Percentiles rank a stretch among this genome's conserved stretches.
These are phyloP conservation scores for Paralichthys olivaceus DNA, from an alignment of 2,113 vertebrate genomes.

Conservation along the genomic window DNA sequence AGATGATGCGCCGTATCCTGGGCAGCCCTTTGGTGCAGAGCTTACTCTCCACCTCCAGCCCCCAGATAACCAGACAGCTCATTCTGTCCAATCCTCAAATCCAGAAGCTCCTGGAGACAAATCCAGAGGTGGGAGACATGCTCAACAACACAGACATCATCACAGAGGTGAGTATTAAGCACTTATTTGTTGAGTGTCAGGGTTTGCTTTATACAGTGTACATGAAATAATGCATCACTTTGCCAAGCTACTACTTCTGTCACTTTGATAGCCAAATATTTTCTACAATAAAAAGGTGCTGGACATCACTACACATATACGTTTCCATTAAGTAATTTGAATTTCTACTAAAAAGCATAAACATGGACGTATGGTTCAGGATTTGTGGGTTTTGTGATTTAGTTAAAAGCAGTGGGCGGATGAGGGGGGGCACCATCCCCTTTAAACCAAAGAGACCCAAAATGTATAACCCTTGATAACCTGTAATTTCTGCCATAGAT, in stretches of 20 bases:
- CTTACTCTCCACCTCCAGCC: conserved; percentile 58
- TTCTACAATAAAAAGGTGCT: too few relatives aligned
- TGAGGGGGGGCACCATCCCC: too few relatives aligned
- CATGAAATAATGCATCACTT: background rate
- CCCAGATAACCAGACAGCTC: conserved; percentile 50
- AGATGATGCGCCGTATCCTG: conserved; percentile 46
- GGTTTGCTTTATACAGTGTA: background rate
- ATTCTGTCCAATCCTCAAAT: conserved; percentile 57
- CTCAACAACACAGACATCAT: conserved; percentile 49
- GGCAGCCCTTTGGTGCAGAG: conserved; percentile 48
- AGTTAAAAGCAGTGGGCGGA: too few relatives aligned
- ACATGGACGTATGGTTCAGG: too few relatives aligned
- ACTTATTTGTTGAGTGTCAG: background rate
- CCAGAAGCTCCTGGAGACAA: conserved; percentile 58
- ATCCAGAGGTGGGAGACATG: conserved; percentile 52
- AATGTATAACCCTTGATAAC: too few relatives aligned
- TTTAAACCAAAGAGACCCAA: too few relatives aligned
- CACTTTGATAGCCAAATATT: too few relatives aligned
- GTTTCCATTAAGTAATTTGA: too few relatives aligned
- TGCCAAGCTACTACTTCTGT: background rate
- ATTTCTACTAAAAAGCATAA: too few relatives aligned
- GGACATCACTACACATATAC: too few relatives aligned
- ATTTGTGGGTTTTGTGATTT: too few relatives aligned
- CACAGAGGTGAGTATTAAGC: conserved; percentile 28
- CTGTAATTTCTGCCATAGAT: too few relatives aligned